phyloP scores from a whole-genome alignment of 2,888 invertebrate species.

The Tromatobia lineatoria region DNA sequence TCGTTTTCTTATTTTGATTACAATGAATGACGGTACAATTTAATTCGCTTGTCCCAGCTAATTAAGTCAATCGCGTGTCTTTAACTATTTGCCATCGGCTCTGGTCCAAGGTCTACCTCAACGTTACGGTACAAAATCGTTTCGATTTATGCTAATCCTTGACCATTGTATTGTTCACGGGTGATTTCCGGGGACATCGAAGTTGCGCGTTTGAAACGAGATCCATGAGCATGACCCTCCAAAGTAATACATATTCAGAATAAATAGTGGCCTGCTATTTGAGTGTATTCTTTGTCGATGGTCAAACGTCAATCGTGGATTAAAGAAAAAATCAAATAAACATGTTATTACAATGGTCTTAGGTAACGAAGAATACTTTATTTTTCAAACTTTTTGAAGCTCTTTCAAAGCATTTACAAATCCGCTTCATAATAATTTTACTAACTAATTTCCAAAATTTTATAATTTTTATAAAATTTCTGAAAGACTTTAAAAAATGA shows the following conservation, averaged over 20 bases:
- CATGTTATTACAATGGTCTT: slow-evolving; percentile 14
- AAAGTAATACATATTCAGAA: slow-evolving; percentile 59
- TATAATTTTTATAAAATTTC: too few species aligned
- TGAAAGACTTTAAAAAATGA: too few species aligned
- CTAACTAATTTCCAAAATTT: too few species aligned
- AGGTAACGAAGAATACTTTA: neutral
- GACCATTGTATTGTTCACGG: slow-evolving; percentile 50
- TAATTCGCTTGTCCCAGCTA: neutral
- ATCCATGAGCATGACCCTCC: slow-evolving; percentile 62
- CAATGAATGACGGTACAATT: neutral
- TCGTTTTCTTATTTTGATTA: neutral
- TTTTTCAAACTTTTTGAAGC: neutral
- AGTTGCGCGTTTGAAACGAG: slow-evolving; percentile 32
- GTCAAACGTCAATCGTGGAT: neutral
- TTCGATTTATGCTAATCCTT: slow-evolving; percentile 58
- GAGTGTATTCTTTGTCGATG: neutral
- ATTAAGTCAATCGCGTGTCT: slow-evolving; percentile 16
- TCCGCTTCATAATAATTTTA: neutral
- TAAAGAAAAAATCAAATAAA: slow-evolving; percentile 10
- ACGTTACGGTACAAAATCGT: neutral
- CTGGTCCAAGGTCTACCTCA: slow-evolving; percentile 1
- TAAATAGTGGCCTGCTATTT: slow-evolving; percentile 25
- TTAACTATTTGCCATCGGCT: neutral
- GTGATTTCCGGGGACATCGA: slow-evolving; percentile 64
- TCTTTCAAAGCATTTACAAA: neutral